Evolutionary conservation across 2,888 invertebrate species (phyloP).

Genomic region (Nomada fabriciana): DNA sequence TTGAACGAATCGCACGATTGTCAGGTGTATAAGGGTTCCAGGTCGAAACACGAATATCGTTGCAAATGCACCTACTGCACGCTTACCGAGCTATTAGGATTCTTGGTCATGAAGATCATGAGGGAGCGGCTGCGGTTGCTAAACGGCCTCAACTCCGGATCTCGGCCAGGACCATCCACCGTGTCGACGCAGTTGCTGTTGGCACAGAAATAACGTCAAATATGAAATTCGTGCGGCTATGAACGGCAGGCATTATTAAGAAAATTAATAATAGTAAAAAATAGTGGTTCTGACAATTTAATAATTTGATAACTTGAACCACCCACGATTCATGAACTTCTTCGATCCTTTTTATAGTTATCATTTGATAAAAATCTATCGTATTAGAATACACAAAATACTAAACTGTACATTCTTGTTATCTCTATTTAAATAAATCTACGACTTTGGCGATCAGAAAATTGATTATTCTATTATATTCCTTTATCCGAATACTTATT

Average conservation of each 20-base stretch:
- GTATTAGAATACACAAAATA: no score
- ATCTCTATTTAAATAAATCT: neutral
- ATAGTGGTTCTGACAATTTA: no score
- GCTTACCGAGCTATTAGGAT: constrained; percentile 81
- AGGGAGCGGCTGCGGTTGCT: constrained; percentile 83
- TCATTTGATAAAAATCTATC: no score
- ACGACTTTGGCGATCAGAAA: no score
- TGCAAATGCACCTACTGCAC: constrained; percentile 1
- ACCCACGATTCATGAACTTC: no score
- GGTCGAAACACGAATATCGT: neutral
- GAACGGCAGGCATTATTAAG: neutral
- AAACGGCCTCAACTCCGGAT: constrained; percentile 84
- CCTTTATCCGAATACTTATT: no score
- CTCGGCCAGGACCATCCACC: constrained; percentile 84
- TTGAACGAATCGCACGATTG: no score
- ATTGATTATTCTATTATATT: no score
- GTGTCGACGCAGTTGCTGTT: constrained; percentile 81
- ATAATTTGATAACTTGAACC: no score
- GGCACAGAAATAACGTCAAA: constrained; percentile 70
- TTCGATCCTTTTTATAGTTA: no score
- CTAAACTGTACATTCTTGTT: neutral
- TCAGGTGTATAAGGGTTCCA: no score
- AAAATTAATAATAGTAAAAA: no score
- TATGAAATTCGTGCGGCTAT: constrained; percentile 56
- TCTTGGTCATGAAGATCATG: constrained; percentile 83